Conservation (phyloP, 2,888 invertebrate species). For the Tipula unca region DNA sequence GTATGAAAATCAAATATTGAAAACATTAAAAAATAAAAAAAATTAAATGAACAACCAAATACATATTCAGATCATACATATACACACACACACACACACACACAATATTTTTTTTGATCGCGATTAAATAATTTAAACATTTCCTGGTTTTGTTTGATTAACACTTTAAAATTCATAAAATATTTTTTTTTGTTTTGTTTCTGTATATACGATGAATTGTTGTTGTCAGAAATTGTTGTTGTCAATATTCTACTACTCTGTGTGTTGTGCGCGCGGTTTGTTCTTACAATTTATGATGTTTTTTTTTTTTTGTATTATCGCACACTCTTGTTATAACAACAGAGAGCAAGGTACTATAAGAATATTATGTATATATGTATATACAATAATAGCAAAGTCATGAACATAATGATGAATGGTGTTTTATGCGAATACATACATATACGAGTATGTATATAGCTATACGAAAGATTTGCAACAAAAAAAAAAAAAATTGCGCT, state of each 20-base stretch:
- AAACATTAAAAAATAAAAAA: not conserved
- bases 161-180: constrained; percentile 4
- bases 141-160: constrained; percentile 19
- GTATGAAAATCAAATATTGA: not conserved
- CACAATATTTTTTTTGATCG: not conserved
- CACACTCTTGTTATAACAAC: not conserved
- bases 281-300: not conserved
- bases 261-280: not conserved
- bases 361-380: not conserved
- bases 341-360: not conserved
- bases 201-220: not conserved
- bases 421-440: not conserved
- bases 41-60: not conserved
- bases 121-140: constrained; percentile 18
- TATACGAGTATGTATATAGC: not conserved
- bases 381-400: not conserved
- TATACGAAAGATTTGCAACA: not conserved
- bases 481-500: not conserved
- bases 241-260: not conserved
- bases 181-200: not conserved
- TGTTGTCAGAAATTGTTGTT: not conserved
- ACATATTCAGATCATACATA: not conserved
- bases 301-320: not conserved
- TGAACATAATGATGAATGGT: constrained; percentile 14
- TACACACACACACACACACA: not conserved